Conservation (phyloP, 2,888 invertebrate genomes). For the Lamellibrachia columna region DNA sequence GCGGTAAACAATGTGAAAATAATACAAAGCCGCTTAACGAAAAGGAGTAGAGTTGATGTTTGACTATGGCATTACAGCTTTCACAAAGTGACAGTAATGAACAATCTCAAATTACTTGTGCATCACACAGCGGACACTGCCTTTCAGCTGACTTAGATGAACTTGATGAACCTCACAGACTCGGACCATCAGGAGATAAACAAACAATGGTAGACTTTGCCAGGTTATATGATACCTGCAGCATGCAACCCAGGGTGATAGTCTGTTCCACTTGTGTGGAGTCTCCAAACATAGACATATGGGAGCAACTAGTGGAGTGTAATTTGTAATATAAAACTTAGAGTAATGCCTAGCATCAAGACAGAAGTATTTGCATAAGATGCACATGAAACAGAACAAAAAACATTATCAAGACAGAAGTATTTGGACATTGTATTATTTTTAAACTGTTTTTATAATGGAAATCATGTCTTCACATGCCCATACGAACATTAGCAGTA, state of each 20-base stretch:
- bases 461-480: neutral
- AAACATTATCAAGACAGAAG: neutral
- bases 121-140: neutral
- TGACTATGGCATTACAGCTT: no score
- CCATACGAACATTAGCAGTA: no score
- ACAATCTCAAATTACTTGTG: neutral
- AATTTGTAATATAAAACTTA: neutral
- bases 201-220: conserved; percentile 9
- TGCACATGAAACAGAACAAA: neutral
- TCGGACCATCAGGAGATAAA: neutral
- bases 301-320: neutral
- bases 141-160: neutral
- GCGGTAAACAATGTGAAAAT: no score
- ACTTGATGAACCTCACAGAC: neutral
- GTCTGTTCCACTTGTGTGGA: neutral
- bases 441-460: neutral
- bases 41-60: no score
- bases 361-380: neutral
- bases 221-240: neutral
- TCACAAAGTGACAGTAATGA: no score
- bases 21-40: no score
- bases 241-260: neutral
- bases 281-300: neutral
- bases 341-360: neutral
- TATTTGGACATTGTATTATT: no score